Evolutionary conservation across 2,888 invertebrate species (phyloP).

Genomic region (Apodemia duryi): DNA sequence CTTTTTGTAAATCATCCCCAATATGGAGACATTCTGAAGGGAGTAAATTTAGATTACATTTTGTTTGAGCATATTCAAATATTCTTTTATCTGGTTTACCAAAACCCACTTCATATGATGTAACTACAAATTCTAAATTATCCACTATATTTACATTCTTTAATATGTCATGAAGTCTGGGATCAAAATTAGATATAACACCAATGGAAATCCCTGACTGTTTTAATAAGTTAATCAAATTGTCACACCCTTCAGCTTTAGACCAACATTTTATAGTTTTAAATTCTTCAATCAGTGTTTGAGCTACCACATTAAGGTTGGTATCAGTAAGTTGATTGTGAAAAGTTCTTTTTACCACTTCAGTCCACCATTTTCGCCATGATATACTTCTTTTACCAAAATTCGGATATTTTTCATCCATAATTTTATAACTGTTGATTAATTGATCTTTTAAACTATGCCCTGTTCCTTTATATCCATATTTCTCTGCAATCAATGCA

Average conservation of each 20-base stretch:
- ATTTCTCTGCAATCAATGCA: slow-evolving; percentile 82
- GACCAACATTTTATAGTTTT: slow-evolving; percentile 87
- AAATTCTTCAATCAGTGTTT: slow-evolving; percentile 83
- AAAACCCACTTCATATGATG: slow-evolving; percentile 85
- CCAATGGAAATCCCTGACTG: slow-evolving; percentile 78
- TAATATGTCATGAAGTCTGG: slow-evolving; percentile 85
- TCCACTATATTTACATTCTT: slow-evolving; percentile 81
- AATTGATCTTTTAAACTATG: slow-evolving; percentile 80
- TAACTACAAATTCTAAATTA: slow-evolving; percentile 89
- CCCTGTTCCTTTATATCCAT: slow-evolving; percentile 82
- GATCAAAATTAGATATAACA: slow-evolving; percentile 94
- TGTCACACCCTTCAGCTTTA: slow-evolving; percentile 79
- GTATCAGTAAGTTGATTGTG: slow-evolving; percentile 61
- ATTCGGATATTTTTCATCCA: slow-evolving; percentile 87
- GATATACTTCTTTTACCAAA: slow-evolving; percentile 85
- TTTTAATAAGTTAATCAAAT: slow-evolving; percentile 81
- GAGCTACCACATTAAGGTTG: slow-evolving; percentile 63
- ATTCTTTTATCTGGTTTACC: slow-evolving; percentile 88
- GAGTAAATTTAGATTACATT: slow-evolving; percentile 56
- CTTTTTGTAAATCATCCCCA: slow-evolving; percentile 87
- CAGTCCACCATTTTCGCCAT: slow-evolving; percentile 92
- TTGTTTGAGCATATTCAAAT: slow-evolving; percentile 81
- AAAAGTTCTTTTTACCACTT: slow-evolving; percentile 83
- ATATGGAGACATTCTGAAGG: slow-evolving; percentile 88
- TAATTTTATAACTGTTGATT: slow-evolving; percentile 80